Conservation (phyloP, 2,113 vertebrate genomes). For the Blennius ocellaris region DNA sequence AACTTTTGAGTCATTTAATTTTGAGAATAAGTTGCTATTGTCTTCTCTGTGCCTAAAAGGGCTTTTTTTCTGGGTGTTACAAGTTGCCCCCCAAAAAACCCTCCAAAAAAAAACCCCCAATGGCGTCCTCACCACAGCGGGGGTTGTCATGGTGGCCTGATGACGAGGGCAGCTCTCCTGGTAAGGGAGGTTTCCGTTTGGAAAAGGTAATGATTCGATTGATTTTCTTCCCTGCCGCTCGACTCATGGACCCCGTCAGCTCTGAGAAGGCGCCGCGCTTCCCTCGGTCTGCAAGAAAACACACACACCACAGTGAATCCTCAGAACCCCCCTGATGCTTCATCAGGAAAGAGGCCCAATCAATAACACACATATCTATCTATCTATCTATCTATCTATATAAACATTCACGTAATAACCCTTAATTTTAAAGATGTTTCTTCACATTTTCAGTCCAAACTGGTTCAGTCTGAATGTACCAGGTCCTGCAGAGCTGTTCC, state of each 20-base stretch:
- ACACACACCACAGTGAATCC: neutral
- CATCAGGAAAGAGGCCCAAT: neutral
- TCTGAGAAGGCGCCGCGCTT: slow-evolving; percentile 93
- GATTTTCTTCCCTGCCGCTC: slow-evolving; percentile 95
- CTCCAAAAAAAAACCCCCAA: no score
- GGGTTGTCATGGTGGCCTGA: slow-evolving; percentile 88
- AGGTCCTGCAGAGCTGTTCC: slow-evolving; percentile 50
- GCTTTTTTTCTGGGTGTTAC: no score
- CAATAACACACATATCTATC: no score
- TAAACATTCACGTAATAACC: no score
- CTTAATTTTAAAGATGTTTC: slow-evolving; percentile 10
- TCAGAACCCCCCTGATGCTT: neutral
- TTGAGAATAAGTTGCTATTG: no score
- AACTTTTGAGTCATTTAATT: no score
- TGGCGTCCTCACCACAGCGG: slow-evolving; percentile 86
- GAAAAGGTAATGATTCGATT: slow-evolving; percentile 97
- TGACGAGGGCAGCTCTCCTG: slow-evolving; percentile 84
- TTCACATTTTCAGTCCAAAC: neutral
- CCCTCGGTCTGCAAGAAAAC: slow-evolving; percentile 83
- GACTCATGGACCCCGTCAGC: slow-evolving; percentile 94
- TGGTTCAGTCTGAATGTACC: slow-evolving; percentile 26
- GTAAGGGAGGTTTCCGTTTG: slow-evolving; percentile 90
- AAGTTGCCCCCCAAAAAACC: no score
- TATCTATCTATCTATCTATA: no score
- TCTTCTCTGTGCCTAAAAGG: no score